phyloP scores from a whole-genome alignment of 2,888 invertebrate species.

The Plutella xylostella region DNA sequence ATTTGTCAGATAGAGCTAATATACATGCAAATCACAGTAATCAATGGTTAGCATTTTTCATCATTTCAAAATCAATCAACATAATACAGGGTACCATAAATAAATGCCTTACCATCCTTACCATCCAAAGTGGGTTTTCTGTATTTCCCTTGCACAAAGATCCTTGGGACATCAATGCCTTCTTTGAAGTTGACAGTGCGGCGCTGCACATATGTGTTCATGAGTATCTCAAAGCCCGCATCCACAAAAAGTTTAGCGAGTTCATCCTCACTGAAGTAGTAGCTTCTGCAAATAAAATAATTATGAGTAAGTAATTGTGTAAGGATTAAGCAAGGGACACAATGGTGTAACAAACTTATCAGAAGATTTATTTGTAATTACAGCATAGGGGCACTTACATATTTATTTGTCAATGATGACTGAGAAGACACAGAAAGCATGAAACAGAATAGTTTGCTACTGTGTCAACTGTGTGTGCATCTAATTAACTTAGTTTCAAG shows the following conservation, averaged over 20 bases:
- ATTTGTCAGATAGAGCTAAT: conserved; percentile 69
- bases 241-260: conserved; percentile 72
- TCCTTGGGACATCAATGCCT: conserved; percentile 88
- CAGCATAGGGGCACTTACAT: not conserved
- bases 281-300: conserved; percentile 77
- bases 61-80: conserved; percentile 26
- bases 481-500: no score
- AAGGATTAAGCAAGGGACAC: no score
- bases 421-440: not conserved
- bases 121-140: conserved; percentile 50
- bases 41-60: conserved; percentile 66
- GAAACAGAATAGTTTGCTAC: no score
- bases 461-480: no score
- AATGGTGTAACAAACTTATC: no score
- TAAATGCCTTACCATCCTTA: conserved; percentile 12
- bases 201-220: conserved; percentile 84
- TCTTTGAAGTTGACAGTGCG: conserved; percentile 94
- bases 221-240: conserved; percentile 77
- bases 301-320: no score
- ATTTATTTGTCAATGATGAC: not conserved
- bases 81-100: not conserved
- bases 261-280: conserved; percentile 83
- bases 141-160: conserved; percentile 94
- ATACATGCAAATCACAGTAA: conserved; percentile 64
- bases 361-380: no score